Evolutionary conservation across 2,797 vertebrate genomes (phyloP).

Genomic region (Heterohyrax brucei): DNA sequence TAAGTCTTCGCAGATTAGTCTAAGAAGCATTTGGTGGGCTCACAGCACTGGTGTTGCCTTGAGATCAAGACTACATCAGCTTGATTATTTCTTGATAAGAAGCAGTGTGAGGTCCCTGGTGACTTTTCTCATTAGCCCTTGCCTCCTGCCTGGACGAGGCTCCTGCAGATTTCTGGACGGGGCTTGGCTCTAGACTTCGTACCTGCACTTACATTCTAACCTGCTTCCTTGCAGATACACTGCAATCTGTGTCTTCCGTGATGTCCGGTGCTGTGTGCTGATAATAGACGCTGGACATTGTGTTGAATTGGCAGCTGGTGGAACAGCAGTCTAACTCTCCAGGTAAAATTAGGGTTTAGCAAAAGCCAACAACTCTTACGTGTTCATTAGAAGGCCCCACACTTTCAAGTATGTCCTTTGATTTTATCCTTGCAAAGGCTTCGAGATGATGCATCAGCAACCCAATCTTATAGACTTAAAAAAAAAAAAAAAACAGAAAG

Average conservation of each 20-base stretch:
- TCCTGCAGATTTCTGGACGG: neutral
- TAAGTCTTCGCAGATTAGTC: neutral
- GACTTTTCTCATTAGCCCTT: neutral
- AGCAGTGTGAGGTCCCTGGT: neutral
- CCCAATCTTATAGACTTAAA: fast-evolving
- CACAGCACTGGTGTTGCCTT: neutral
- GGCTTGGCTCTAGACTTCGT: neutral
- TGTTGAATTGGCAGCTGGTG: neutral
- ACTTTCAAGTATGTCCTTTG: fast-evolving
- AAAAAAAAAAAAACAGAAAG: neutral
- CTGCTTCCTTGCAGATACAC: neutral
- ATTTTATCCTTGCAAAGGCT: neutral
- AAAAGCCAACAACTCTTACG: fast-evolving
- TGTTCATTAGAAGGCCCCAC: fast-evolving
- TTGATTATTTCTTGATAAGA: slow-evolving; percentile 58
- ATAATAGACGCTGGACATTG: fast-evolving
- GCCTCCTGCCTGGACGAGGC: neutral
- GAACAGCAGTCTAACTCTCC: neutral
- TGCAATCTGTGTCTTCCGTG: neutral
- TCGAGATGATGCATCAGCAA: neutral
- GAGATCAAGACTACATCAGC: neutral
- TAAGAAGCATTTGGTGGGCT: fast-evolving
- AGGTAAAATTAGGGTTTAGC: no score
- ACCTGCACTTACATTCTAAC: slow-evolving; percentile 53
- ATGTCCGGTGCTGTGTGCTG: neutral